phyloP scores from a whole-genome alignment of 2,888 invertebrate species.

The Dorcus parallelipipedus region DNA sequence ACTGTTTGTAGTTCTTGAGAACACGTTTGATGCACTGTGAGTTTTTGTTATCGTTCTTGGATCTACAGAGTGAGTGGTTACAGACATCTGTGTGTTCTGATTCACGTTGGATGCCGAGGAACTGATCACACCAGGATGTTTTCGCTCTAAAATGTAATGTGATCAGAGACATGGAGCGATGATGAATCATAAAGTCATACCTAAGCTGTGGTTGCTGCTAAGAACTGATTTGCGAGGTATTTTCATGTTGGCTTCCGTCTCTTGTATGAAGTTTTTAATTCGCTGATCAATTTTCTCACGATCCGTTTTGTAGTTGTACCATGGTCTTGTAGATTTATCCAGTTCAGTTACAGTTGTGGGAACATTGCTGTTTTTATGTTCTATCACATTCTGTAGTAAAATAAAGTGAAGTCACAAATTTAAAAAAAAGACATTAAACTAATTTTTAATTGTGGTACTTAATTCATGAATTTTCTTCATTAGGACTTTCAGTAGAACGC shows the following conservation, averaged over 20 bases:
- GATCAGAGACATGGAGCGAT: not conserved
- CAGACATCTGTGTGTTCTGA: slow-evolving; percentile 25
- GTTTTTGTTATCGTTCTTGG: slow-evolving; percentile 41
- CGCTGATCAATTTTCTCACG: slow-evolving; percentile 61
- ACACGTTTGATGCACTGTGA: slow-evolving; percentile 47
- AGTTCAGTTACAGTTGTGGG: slow-evolving; percentile 43
- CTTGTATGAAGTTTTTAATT: slow-evolving; percentile 70
- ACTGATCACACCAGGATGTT: slow-evolving; percentile 26
- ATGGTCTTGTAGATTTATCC: slow-evolving; percentile 40
- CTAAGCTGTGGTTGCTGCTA: slow-evolving; percentile 7
- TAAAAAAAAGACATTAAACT: no score
- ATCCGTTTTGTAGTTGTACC: slow-evolving; percentile 60
- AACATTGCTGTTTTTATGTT: slow-evolving; percentile 11
- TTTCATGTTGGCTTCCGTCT: slow-evolving; percentile 67
- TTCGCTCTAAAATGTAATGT: slow-evolving; percentile 9
- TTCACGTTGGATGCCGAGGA: slow-evolving; percentile 38
- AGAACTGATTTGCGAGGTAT: slow-evolving; percentile 41
- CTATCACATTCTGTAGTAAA: slow-evolving; percentile 8
- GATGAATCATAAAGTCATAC: not conserved
- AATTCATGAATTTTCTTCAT: no score
- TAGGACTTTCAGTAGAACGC: no score
- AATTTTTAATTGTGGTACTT: no score
- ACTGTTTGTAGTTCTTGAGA: slow-evolving; percentile 31
- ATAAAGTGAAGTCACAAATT: no score
- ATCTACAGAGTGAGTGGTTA: slow-evolving; percentile 26